Evolutionary conservation across 2,888 invertebrate species (phyloP).

Genomic region (Ophion ellenae): DNA sequence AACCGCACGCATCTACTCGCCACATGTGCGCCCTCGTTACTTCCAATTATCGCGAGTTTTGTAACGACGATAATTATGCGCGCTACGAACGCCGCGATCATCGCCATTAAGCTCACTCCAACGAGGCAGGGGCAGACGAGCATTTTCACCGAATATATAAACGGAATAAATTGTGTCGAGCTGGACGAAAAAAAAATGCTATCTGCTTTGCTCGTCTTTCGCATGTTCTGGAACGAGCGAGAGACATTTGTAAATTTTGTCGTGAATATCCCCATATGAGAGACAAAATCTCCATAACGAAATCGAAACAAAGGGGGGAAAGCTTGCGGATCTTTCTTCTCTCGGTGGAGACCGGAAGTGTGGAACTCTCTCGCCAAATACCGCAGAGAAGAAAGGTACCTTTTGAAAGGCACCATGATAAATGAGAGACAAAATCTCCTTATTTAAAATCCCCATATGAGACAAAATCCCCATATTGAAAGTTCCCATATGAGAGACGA

Average conservation of each 20-base stretch:
- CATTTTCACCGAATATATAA: not conserved
- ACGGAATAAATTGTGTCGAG: constrained; percentile 3
- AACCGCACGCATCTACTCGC: constrained; percentile 8
- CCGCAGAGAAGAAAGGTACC: no score
- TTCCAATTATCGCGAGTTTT: constrained; percentile 53
- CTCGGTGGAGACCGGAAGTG: no score
- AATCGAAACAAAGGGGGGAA: no score
- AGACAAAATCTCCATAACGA: no score
- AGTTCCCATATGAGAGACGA: no score
- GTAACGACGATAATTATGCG: constrained; percentile 50
- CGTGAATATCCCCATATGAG: not conserved
- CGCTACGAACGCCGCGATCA: constrained; percentile 12
- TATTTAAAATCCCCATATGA: no score
- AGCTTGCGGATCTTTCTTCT: no score
- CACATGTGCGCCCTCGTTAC: constrained; percentile 38
- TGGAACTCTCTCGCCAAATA: not conserved
- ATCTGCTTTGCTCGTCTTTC: not conserved
- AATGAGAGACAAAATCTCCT: no score
- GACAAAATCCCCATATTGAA: no score
- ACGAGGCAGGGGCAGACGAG: not conserved
- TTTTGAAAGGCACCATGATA: no score
- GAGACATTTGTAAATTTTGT: not conserved
- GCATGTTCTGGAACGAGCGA: not conserved
- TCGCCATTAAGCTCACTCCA: constrained; percentile 24
- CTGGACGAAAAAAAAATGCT: not conserved